These are phyloP conservation scores for Pentamera pediparva DNA, from an alignment of 53 echinoderm and acorn worm species.

Conservation along the genomic window DNA sequence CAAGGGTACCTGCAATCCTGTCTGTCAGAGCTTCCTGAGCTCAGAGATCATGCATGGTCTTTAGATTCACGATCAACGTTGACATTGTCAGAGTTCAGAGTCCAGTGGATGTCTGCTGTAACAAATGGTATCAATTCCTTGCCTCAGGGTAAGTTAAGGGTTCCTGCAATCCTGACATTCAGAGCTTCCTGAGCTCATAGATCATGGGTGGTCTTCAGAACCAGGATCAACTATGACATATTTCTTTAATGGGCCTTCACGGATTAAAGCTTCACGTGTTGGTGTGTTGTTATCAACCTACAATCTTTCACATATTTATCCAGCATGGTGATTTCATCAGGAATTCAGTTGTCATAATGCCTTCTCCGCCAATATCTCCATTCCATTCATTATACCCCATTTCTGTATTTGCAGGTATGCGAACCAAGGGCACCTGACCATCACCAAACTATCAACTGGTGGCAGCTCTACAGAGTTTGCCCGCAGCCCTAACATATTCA, in stretches of 20 bases:
- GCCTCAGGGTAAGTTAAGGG: constrained; percentile 96
- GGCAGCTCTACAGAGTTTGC: constrained; percentile 65
- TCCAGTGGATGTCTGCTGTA: constrained; percentile 93
- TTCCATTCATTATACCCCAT: too few relatives aligned
- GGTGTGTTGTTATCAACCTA: too few relatives aligned
- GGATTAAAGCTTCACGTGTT: too few relatives aligned
- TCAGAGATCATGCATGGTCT: constrained; percentile 64
- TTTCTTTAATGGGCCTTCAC: too few relatives aligned
- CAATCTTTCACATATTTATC: too few relatives aligned
- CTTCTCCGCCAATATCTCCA: too few relatives aligned
- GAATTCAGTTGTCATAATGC: too few relatives aligned
- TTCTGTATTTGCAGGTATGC: constrained; percentile 49
- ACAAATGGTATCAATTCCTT: constrained; percentile 73
- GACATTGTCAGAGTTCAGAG: constrained; percentile 72
- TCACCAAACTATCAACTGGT: constrained; percentile 71
- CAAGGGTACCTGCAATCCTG: too few relatives aligned
- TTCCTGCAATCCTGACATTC: neutral
- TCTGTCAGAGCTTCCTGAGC: constrained; percentile 55
- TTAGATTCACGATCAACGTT: constrained; percentile 54
- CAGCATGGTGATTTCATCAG: too few relatives aligned
- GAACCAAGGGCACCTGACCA: constrained; percentile 78
- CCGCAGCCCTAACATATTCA: constrained; percentile 54
- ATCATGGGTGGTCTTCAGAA: too few relatives aligned
- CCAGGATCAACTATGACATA: too few relatives aligned
- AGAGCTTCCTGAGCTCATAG: too few relatives aligned